Percentiles rank a stretch among this genome's conserved stretches.
phyloP scores from a whole-genome alignment of 2,113 vertebrate genomes.

The Microcebus murinus region DNA sequence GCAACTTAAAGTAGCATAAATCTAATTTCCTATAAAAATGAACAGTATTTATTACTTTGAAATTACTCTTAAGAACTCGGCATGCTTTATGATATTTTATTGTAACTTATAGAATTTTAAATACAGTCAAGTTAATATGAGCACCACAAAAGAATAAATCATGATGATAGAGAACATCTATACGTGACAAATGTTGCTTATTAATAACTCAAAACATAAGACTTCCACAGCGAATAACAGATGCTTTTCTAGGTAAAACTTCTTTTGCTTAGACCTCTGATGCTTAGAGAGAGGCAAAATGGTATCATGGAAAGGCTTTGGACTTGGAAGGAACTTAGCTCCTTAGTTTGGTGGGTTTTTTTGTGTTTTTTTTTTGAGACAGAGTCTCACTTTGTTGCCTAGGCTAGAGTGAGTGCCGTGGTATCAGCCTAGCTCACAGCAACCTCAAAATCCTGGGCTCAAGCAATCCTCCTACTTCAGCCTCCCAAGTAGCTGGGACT shows the following conservation, averaged over 20 bases:
- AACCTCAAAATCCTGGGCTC: too few relatives aligned
- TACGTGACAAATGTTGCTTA: background rate
- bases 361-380: too few relatives aligned
- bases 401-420: too few relatives aligned
- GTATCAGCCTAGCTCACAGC: too few relatives aligned
- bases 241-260: background rate
- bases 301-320: background rate
- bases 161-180: background rate
- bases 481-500: too few relatives aligned
- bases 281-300: background rate
- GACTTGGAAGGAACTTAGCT: background rate
- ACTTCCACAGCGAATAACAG: background rate
- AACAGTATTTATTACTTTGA: slow-evolving; percentile 28
- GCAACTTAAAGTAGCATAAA: background rate
- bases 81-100: background rate
- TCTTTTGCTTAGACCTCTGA: background rate
- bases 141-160: background rate
- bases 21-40: slow-evolving; percentile 4
- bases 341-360: background rate
- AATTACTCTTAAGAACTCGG: background rate
- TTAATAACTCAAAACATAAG: background rate
- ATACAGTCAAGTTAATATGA: background rate
- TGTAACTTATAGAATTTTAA: background rate
- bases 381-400: too few relatives aligned
- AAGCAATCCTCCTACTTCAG: too few relatives aligned